phyloP scores from a whole-genome alignment of 2,113 vertebrate species.

The Sakesphorus luctuosus region DNA sequence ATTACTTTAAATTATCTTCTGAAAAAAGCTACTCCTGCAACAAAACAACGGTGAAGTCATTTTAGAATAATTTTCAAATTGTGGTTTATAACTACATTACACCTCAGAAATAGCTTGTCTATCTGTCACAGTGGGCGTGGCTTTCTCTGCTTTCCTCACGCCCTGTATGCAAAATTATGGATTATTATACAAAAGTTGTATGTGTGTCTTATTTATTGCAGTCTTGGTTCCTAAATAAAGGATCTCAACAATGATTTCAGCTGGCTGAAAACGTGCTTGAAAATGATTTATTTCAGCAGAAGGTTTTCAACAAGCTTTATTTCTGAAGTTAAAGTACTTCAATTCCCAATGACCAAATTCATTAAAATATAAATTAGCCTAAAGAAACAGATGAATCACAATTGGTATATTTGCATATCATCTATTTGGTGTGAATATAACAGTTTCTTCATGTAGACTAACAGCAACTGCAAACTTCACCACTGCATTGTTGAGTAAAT shows the following conservation, averaged over 20 bases:
- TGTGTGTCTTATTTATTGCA: slow-evolving; percentile 37
- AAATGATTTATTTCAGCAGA: slow-evolving; percentile 8
- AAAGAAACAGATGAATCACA: slow-evolving; percentile 52
- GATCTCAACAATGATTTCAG: neutral
- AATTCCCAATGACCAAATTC: slow-evolving; percentile 41
- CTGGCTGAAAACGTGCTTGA: slow-evolving; percentile 32
- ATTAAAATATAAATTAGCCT: slow-evolving; percentile 66
- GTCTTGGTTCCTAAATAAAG: slow-evolving; percentile 23
- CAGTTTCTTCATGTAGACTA: neutral
- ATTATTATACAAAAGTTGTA: slow-evolving; percentile 8
- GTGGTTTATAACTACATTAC: neutral
- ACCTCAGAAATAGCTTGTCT: neutral
- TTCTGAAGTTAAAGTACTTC: slow-evolving; percentile 38
- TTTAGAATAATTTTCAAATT: neutral
- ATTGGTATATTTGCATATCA: slow-evolving; percentile 28
- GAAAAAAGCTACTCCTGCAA: neutral
- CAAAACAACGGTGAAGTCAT: neutral
- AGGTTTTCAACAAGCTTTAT: slow-evolving; percentile 46
- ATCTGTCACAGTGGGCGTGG: neutral
- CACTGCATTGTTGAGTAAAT: neutral
- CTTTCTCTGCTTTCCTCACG: neutral
- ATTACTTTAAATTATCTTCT: neutral
- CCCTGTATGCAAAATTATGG: neutral
- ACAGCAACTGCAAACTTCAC: neutral
- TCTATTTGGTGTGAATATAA: neutral